Conservation (phyloP, 2,113 vertebrate species). For the Macrotus californicus region DNA sequence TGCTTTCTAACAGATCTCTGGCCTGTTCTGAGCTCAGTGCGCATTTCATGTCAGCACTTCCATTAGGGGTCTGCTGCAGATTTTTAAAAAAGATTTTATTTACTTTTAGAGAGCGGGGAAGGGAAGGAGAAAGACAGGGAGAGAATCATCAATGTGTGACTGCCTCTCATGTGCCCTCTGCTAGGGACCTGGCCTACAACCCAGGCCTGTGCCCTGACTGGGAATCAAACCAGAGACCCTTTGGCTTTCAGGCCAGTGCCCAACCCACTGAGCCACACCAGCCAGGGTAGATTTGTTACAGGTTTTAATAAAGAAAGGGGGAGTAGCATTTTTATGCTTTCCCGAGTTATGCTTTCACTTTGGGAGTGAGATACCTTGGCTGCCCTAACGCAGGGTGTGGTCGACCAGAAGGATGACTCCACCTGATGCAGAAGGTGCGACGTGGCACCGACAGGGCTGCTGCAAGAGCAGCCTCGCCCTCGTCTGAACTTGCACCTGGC, state of each 20-base stretch:
- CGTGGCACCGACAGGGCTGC: too few species aligned
- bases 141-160: too few species aligned
- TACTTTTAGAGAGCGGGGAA: too few species aligned
- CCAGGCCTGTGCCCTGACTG: too few species aligned
- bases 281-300: neutral
- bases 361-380: neutral
- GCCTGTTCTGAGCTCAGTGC: neutral
- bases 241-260: too few species aligned
- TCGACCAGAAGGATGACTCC: neutral
- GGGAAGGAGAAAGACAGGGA: too few species aligned
- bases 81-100: neutral
- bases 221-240: too few species aligned
- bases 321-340: neutral
- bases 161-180: too few species aligned
- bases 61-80: neutral
- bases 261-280: too few species aligned
- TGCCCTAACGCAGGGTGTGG: neutral
- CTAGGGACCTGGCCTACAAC: too few species aligned
- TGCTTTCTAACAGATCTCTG: neutral
- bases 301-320: neutral
- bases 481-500: constrained; percentile 31
- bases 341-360: neutral
- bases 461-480: neutral
- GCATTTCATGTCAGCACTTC: neutral
- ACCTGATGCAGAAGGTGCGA: rapidly evolving